A percentile compares a stretch with the other conserved stretches of the same genome.
These are phyloP conservation scores for Drosophila sproati DNA, from an alignment of 1,140 invertebrate species.

Conservation along the genomic window DNA sequence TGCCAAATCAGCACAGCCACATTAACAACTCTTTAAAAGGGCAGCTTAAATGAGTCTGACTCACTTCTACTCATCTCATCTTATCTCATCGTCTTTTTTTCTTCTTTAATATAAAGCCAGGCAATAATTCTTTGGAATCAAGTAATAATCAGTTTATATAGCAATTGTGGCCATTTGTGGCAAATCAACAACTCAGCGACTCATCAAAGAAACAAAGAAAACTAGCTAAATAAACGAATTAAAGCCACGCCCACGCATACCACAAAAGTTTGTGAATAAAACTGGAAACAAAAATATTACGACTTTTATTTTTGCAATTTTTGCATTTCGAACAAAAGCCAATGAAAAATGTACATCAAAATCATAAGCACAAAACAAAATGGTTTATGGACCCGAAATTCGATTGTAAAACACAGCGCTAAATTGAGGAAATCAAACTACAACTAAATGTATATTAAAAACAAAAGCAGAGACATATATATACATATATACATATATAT, in stretches of 20 bases:
- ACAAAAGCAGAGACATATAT: not conserved
- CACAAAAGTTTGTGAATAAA: not conserved
- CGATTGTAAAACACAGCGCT: slow-evolving; percentile 5
- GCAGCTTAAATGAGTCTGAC: not conserved
- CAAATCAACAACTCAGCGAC: slow-evolving; percentile 16
- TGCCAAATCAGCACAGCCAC: not conserved
- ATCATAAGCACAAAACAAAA: not conserved
- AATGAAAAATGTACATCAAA: not conserved
- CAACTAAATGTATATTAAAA: slow-evolving; percentile 3
- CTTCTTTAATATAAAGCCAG: not conserved
- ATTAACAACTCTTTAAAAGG: not conserved
- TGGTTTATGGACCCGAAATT: not conserved
- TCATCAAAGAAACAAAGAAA: not conserved
- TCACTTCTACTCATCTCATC: not conserved
- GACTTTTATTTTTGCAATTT: slow-evolving; percentile 3
- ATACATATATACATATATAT: not conserved
- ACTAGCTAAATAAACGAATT: not conserved
- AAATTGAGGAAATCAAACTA: slow-evolving; percentile 12
- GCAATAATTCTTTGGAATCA: not conserved
- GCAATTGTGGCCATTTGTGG: slow-evolving; percentile 37
- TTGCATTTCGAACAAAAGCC: not conserved
- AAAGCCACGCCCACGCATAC: slow-evolving; percentile 6
- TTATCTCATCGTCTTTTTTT: not conserved
- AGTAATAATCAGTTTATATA: slow-evolving; percentile 33
- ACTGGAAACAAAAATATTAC: not conserved